A percentile compares a stretch with the other conserved stretches of the same genome.
These are phyloP conservation scores for Acanthoscelides obtectus DNA, from an alignment of 2,888 invertebrate genomes.

Conservation along the genomic window DNA sequence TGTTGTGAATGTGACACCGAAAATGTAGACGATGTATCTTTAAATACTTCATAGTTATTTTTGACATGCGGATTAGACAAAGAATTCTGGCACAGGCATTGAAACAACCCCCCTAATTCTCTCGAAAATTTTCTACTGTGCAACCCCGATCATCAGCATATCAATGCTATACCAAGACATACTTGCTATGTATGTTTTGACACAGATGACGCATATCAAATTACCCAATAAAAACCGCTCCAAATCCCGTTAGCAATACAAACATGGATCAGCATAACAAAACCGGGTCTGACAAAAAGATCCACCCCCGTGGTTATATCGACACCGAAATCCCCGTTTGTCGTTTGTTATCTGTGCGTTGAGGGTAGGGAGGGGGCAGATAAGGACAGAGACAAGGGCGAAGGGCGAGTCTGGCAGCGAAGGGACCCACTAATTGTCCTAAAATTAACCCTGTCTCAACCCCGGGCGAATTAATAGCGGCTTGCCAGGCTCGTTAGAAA, in stretches of 20 bases:
- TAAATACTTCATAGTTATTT: too few species aligned
- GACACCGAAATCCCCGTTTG: neutral
- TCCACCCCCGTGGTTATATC: neutral
- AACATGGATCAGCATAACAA: neutral
- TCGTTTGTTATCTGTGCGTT: neutral
- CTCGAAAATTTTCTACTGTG: too few species aligned
- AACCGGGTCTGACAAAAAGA: neutral
- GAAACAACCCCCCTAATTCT: too few species aligned
- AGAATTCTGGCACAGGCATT: too few species aligned
- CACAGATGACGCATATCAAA: neutral
- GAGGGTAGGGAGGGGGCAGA: too few species aligned
- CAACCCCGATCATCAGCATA: neutral
- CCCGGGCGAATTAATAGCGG: neutral
- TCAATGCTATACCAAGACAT: neutral
- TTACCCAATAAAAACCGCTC: neutral
- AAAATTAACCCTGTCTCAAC: neutral
- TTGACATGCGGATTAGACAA: too few species aligned
- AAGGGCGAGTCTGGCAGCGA: neutral
- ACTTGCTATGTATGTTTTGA: neutral
- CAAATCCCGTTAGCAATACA: neutral
- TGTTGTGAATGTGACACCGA: too few species aligned
- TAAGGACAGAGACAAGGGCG: neutral
- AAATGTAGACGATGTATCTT: too few species aligned
- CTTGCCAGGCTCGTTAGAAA: neutral
- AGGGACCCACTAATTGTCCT: neutral